phyloP scores from a whole-genome alignment of 2,888 invertebrate species.

The Ferrisia virgata region DNA sequence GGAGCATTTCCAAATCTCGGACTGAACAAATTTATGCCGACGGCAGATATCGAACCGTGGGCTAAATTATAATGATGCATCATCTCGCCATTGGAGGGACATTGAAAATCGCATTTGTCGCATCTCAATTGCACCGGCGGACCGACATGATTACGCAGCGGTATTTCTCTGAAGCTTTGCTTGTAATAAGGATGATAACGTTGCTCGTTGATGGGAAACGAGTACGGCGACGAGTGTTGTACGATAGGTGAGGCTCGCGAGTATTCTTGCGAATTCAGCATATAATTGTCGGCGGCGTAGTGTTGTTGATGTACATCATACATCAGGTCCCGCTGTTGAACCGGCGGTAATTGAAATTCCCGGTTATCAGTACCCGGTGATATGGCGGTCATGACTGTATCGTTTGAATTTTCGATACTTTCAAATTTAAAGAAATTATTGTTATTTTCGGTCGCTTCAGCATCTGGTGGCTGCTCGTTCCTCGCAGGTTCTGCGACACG shows the following conservation, averaged over 20 bases:
- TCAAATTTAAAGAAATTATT: conserved; percentile 35
- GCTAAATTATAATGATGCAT: conserved; percentile 18
- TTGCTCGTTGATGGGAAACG: conserved; percentile 20
- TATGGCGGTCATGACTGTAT: conserved; percentile 36
- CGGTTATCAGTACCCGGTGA: conserved; percentile 37
- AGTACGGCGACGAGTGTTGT: neutral
- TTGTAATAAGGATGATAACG: conserved; percentile 43
- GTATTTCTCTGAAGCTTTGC: neutral
- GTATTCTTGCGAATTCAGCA: conserved; percentile 15
- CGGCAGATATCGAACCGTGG: neutral
- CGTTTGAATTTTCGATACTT: neutral
- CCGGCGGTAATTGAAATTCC: conserved; percentile 23
- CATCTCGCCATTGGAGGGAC: neutral
- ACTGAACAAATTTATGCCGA: conserved; percentile 25
- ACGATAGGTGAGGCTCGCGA: neutral
- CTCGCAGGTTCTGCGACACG: neutral
- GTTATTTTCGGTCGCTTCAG: conserved; percentile 5
- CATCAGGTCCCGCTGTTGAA: neutral
- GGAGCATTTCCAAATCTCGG: conserved; percentile 53
- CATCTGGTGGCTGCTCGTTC: neutral
- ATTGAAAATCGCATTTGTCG: conserved; percentile 32
- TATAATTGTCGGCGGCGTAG: neutral
- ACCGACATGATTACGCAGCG: neutral
- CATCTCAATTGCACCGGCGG: neutral
- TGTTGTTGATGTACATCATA: neutral